Conservation (phyloP, 2,888 invertebrate species). For the Drosophila quinaria region DNA sequence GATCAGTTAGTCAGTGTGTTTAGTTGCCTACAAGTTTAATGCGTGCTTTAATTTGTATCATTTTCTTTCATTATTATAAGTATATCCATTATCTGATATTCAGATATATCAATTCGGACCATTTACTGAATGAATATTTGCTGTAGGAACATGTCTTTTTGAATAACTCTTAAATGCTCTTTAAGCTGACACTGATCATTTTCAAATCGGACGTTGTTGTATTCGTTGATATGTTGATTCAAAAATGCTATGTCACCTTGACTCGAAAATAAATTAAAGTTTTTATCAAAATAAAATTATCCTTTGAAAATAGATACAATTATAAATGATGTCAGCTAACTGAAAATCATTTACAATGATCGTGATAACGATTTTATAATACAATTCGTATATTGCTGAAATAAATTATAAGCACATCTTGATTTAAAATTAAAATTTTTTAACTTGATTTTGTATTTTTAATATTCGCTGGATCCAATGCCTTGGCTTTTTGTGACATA, state of each 20-base stretch:
- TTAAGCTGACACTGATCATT: constrained; percentile 18
- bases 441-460: too few species aligned
- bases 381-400: too few species aligned
- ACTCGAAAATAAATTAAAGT: not conserved
- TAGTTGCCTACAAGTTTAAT: constrained; percentile 5
- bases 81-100: constrained; percentile 9
- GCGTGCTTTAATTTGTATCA: constrained; percentile 1
- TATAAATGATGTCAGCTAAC: not conserved
- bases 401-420: too few species aligned
- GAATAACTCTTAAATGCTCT: constrained; percentile 23
- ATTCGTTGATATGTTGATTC: constrained; percentile 45
- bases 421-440: too few species aligned
- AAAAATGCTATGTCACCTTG: not conserved
- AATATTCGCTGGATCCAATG: too few species aligned
- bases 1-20: not conserved
- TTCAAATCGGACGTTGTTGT: constrained; percentile 46
- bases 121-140: constrained; percentile 13
- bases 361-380: not conserved
- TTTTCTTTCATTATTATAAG: constrained; percentile 13
- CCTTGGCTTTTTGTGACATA: not conserved
- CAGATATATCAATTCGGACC: constrained; percentile 27
- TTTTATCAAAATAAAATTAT: not conserved
- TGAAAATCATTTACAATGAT: not conserved
- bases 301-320: not conserved
- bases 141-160: constrained; percentile 27